phyloP scores from a whole-genome alignment of 2,888 invertebrate species.

The Macrosiphum euphorbiae region DNA sequence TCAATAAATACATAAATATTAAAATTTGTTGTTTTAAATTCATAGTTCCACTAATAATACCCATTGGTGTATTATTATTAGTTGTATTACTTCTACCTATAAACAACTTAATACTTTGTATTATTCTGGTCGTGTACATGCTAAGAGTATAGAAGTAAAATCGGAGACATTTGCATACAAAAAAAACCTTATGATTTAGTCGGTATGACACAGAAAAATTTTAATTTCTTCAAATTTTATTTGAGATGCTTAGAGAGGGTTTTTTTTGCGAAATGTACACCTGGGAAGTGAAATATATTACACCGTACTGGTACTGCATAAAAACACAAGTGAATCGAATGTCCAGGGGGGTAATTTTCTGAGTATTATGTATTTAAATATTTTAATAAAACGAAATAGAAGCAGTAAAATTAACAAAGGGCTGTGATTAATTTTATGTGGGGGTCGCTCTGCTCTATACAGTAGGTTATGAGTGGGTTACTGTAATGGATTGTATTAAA shows the following conservation, averaged over 20 bases:
- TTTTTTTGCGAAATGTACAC: rapidly evolving
- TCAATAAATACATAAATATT: not conserved
- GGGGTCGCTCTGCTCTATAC: too few relatives aligned
- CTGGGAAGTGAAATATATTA: not conserved
- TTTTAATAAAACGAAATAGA: too few relatives aligned
- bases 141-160: not conserved
- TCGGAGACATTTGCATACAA: too few relatives aligned
- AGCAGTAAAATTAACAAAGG: too few relatives aligned
- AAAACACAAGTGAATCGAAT: not conserved
- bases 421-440: too few relatives aligned
- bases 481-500: too few relatives aligned
- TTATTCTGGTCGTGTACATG: not conserved
- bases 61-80: not conserved
- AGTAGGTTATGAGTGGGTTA: too few relatives aligned
- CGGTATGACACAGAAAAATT: not conserved
- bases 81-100: not conserved
- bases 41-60: not conserved
- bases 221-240: too few relatives aligned
- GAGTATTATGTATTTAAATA: too few relatives aligned
- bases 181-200: not conserved
- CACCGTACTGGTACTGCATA: not conserved
- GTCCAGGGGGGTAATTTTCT: too few relatives aligned
- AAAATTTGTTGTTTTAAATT: not conserved
- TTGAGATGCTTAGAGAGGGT: not conserved
- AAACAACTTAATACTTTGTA: not conserved